Evolutionary conservation across 2,888 invertebrate genomes (phyloP), one percentile per base, ranked within the genome.

Genomic region (Arrhopalites spinosus): DNA sequence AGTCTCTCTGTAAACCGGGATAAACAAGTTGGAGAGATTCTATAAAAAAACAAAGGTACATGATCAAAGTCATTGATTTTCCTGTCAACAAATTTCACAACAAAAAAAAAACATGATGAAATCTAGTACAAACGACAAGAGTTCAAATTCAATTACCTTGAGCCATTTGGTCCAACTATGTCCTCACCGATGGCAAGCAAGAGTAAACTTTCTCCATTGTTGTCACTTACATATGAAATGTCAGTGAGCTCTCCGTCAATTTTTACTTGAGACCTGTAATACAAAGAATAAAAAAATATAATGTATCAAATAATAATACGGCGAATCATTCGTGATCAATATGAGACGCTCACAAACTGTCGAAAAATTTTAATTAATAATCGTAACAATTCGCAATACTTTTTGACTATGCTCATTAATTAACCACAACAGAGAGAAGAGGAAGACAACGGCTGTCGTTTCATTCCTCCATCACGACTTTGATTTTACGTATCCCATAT

Each of bases 151-250:
- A 36, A 36, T 53, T 59, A 59, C 59, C 25, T 59, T 5, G 25
- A 25, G 3, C 59, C 59, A 25, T 59, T 23, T 25, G 23, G 59
- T 27, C 25, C 25, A 25, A 15, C 27, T 25, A 59, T 25, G 3
- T 59, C 69, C 17, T 68, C 70, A 17, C 78, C 77, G n/a, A 77
- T 59, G 2, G 78, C 82, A 1, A 82, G 61, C 20, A 82, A 75
- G 17, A 82, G 63, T 17, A 82, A 74, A 59, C 80, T 78, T 36
- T 79, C 76, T n/a, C 81, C 82, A 13, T 84, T 73, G 59, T 81
- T 79, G 73, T 82, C 82, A 77, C 81, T 81, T 70, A 74, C 74
- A 76, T 81, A 82, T 11, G 77, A 75, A 27, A 82, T 81, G 53
- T 81, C 80, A 77, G 80, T 78, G 45, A 78, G 73, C 30, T 79